Base-by-base conservation (phyloP, 1,140 invertebrate genomes). In the Zophobas morio region DNA sequence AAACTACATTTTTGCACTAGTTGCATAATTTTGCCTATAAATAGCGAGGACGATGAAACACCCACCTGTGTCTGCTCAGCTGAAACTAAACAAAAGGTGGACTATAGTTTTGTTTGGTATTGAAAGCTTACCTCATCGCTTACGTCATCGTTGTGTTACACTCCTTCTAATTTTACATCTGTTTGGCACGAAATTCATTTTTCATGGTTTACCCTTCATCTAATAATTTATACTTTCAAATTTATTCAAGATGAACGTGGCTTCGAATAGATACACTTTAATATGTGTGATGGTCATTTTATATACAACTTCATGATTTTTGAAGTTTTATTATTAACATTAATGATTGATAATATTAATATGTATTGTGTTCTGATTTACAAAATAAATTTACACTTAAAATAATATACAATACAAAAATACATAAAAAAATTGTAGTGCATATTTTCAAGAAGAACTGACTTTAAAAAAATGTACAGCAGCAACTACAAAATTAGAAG, bases 51-150 rank as follows among this genome's bases (percentile, higher is more conserved):
- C 60, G n/a, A 66, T 51, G 49, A 20, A 8, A 37, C 71, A 53
- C 71, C 71, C 71, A 73, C 71, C 71, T 73, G 71, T 73, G 54
- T 66, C 39, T 66, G 20, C 20, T 20, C n/a, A 66, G 39, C 39
- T 42, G 39, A 66, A 42, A 66, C 60, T 66, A 42, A 66, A 66
- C 60, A 66, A 66, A 60, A 66, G 60, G 60, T 66, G 60, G 42
- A 42, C 60, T 32, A 47, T 60, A 35, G 20, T 20, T 20, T 20
- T 71, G 40, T 51, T 35, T 46, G 54, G 6, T 56, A 35, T 36
- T 42, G 37, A 33, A 72, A 51, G 20, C 35, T 73, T 73, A 73
- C 71, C 49, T 73, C 71, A 73, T 73, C 47, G 71, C 49, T 73
- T 54, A 54, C 71, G 71, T 73, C 71, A 73, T 73, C 47, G 36